Conservation (phyloP, 2,888 invertebrate species). For the Hirtodrosophila cameraria region DNA sequence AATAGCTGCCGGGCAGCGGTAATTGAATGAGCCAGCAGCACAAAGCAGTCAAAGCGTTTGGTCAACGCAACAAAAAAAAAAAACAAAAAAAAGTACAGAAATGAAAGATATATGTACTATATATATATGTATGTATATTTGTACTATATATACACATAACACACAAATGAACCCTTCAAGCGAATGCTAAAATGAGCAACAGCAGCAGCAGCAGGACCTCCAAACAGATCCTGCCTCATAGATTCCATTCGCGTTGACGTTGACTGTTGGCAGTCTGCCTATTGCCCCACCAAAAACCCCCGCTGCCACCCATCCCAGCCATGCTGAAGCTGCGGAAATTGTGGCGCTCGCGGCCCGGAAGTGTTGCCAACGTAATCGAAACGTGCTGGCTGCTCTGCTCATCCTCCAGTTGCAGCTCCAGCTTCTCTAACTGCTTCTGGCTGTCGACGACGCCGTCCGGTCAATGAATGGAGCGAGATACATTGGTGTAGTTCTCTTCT, state of each 20-base stretch:
- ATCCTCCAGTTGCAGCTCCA: background rate
- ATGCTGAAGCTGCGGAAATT: slow-evolving; percentile 65
- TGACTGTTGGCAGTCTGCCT: slow-evolving; percentile 65
- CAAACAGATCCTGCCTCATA: slow-evolving; percentile 37
- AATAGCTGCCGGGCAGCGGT: slow-evolving; percentile 67
- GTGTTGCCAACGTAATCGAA: slow-evolving; percentile 77
- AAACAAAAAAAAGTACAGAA: background rate
- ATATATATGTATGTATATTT: slow-evolving; percentile 4
- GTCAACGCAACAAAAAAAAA: slow-evolving; percentile 36
- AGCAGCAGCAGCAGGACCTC: slow-evolving; percentile 20
- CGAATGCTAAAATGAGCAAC: slow-evolving; percentile 53
- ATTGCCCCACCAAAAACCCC: slow-evolving; percentile 29
- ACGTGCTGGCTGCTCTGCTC: slow-evolving; percentile 50
- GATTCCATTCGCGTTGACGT: slow-evolving; percentile 19
- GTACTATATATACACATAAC: slow-evolving; percentile 10
- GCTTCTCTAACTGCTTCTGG: slow-evolving; percentile 31
- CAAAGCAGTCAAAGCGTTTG: slow-evolving; percentile 55
- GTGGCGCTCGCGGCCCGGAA: slow-evolving; percentile 76
- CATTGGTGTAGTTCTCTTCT: background rate
- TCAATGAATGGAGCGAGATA: slow-evolving; percentile 30
- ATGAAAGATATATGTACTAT: slow-evolving; percentile 2
- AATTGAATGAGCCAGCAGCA: slow-evolving; percentile 69
- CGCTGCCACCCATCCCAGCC: background rate
- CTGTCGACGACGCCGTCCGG: slow-evolving; percentile 59
- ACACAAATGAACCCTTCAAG: slow-evolving; percentile 73